These are phyloP conservation scores for Planiliza haematocheilus DNA, from an alignment of 2,113 vertebrate genomes.

Conservation along the genomic window DNA sequence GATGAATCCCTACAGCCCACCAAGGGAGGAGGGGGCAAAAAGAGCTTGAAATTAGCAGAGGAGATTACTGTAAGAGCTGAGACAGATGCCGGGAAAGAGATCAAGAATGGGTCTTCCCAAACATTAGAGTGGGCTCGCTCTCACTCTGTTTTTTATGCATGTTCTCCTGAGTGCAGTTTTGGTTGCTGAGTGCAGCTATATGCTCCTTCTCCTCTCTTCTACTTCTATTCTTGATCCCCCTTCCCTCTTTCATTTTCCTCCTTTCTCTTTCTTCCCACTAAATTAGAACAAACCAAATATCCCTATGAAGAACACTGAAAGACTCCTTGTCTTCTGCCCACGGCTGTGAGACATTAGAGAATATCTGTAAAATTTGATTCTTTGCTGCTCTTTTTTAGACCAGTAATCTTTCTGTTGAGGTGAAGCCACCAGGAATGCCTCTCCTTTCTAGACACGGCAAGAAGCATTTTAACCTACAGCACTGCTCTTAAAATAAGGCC, in stretches of 20 bases:
- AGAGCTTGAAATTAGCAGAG: slow-evolving; percentile 49
- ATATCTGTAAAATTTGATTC: slow-evolving; percentile 45
- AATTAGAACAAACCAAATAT: slow-evolving; percentile 44
- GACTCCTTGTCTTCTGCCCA: slow-evolving; percentile 31
- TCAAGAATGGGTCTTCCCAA: slow-evolving; percentile 43
- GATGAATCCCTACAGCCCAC: slow-evolving; percentile 41
- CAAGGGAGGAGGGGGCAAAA: slow-evolving; percentile 23
- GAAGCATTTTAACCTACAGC: slow-evolving; percentile 58
- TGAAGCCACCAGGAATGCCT: slow-evolving; percentile 35
- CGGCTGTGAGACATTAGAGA: slow-evolving; percentile 38
- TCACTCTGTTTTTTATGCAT: slow-evolving; percentile 7
- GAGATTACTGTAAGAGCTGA: slow-evolving; percentile 50
- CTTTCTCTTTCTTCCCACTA: slow-evolving; percentile 2
- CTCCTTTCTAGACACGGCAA: slow-evolving; percentile 24
- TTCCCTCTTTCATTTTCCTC: neutral
- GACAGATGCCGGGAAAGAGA: slow-evolving; percentile 38
- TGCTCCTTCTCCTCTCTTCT: slow-evolving; percentile 22
- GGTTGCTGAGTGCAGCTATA: neutral
- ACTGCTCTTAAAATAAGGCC: slow-evolving; percentile 3
- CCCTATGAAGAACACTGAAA: slow-evolving; percentile 20
- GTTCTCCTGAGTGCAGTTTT: slow-evolving; percentile 10
- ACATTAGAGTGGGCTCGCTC: slow-evolving; percentile 2
- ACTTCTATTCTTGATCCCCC: slow-evolving; percentile 2
- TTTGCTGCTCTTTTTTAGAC: slow-evolving; percentile 47
- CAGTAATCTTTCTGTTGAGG: slow-evolving; percentile 28